These are phyloP conservation scores for Chaetophractus vellerosus DNA, from an alignment of 2,797 vertebrate genomes.

Conservation along the genomic window DNA sequence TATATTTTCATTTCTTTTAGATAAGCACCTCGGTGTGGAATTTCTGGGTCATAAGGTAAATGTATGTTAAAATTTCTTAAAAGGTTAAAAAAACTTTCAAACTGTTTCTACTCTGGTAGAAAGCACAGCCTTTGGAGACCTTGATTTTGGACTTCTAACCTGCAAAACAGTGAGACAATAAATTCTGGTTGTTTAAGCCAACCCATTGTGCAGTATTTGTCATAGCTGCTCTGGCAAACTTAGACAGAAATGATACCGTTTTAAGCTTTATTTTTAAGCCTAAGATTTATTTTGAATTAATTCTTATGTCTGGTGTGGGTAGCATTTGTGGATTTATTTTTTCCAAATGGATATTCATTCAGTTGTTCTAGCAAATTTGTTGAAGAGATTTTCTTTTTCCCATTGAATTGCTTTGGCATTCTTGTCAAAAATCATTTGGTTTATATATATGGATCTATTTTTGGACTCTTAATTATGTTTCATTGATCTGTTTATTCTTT, in stretches of 20 bases:
- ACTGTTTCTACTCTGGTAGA: not conserved
- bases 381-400: not conserved
- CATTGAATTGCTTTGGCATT: not conserved
- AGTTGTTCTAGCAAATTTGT: not conserved
- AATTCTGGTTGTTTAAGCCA: too few relatives aligned
- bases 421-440: conserved; percentile 8
- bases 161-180: too few relatives aligned
- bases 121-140: too few relatives aligned
- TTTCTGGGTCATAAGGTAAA: not conserved
- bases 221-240: too few relatives aligned
- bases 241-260: too few relatives aligned
- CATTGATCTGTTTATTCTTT: not conserved
- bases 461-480: not conserved
- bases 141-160: too few relatives aligned
- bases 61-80: not conserved
- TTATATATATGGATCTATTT: not conserved
- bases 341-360: not conserved
- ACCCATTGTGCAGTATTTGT: too few relatives aligned
- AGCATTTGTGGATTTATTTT: not conserved
- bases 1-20: not conserved
- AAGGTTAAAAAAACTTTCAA: not conserved
- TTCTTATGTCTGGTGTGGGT: not conserved
- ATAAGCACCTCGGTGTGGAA: not conserved
- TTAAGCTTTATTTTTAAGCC: not conserved
- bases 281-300: conserved; percentile 46